phyloP scores from a whole-genome alignment of 2,113 vertebrate species.

The Platichthys flesus region DNA sequence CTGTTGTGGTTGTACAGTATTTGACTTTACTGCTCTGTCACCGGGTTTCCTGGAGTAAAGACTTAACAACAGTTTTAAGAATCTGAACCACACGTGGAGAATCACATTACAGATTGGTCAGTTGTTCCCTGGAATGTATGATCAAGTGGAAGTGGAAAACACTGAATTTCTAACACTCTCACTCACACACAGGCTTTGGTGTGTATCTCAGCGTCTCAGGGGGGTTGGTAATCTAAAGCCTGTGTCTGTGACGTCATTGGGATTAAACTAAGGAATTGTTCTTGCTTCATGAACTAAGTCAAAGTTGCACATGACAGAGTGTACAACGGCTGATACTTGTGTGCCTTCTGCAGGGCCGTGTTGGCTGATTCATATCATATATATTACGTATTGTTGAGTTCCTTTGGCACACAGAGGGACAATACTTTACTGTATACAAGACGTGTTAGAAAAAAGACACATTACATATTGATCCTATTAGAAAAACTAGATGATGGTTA shows the following conservation, averaged over 20 bases:
- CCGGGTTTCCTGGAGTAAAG: conserved; percentile 8
- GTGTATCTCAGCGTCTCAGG: conserved; percentile 21
- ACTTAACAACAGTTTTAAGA: conserved; percentile 8
- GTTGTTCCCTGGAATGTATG: conserved; percentile 18
- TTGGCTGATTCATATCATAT: no score
- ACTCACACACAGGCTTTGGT: conserved; percentile 20
- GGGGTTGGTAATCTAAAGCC: conserved; percentile 59
- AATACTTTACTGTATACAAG: no score
- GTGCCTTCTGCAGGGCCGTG: not conserved
- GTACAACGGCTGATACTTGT: conserved; percentile 1
- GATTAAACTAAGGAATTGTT: conserved; percentile 57
- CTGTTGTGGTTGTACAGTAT: not conserved
- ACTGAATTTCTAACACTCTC: not conserved
- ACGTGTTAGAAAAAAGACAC: no score
- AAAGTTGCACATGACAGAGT: conserved; percentile 27
- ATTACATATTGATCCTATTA: no score
- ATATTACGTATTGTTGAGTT: no score
- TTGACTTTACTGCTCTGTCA: not conserved
- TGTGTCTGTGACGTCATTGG: conserved; percentile 51
- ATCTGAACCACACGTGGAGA: conserved; percentile 36
- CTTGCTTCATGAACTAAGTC: conserved; percentile 13
- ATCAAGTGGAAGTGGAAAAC: conserved; percentile 21
- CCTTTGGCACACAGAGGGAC: no score
- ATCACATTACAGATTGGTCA: conserved; percentile 33
- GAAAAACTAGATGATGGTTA: no score